A percentile compares a stretch with the other conserved stretches of the same genome.
These are phyloP conservation scores for Aurelia coerulea DNA, from an alignment of 30 jellyfish, hydroid and myxozoan genomes.

Conservation along the genomic window DNA sequence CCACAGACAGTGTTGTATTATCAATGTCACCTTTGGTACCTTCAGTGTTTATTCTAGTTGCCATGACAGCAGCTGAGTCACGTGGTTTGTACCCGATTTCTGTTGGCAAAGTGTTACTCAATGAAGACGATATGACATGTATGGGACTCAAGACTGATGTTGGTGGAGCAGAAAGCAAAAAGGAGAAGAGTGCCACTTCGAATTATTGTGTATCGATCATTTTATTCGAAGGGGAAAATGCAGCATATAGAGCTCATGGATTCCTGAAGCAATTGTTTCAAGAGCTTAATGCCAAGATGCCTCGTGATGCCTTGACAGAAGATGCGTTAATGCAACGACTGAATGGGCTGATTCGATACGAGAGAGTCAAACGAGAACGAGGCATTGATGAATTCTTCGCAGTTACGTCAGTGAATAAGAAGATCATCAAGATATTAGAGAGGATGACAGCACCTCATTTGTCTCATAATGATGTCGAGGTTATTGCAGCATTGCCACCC, in stretches of 20 bases:
- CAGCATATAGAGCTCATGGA: slow-evolving; percentile 54
- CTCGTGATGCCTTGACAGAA: slow-evolving; percentile 51
- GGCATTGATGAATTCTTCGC: slow-evolving; percentile 58
- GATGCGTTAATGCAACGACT: slow-evolving; percentile 30
- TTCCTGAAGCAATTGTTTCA: slow-evolving; percentile 16
- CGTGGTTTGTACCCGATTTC: slow-evolving; percentile 63
- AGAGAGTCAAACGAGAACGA: slow-evolving; percentile 30
- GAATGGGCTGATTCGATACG: slow-evolving; percentile 37
- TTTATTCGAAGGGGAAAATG: slow-evolving; percentile 73
- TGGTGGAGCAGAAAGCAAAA: neutral
- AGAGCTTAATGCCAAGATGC: slow-evolving; percentile 30
- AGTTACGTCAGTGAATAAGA: slow-evolving; percentile 25
- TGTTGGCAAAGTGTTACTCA: slow-evolving; percentile 48
- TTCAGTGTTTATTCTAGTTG: slow-evolving; percentile 45
- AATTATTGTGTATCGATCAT: slow-evolving; percentile 51
- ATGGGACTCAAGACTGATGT: slow-evolving; percentile 36
- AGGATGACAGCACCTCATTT: slow-evolving; percentile 53
- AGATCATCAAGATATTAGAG: slow-evolving; percentile 34
- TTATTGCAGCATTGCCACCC: slow-evolving; percentile 41
- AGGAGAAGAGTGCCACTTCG: slow-evolving; percentile 7
- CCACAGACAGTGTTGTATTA: slow-evolving; percentile 30
- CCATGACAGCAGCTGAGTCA: slow-evolving; percentile 49
- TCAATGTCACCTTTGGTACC: slow-evolving; percentile 60
- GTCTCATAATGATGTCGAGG: slow-evolving; percentile 57
- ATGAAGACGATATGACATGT: slow-evolving; percentile 33